Percentiles rank a stretch among this genome's conserved stretches.
These are phyloP conservation scores for Spizella passerina DNA, from an alignment of 2,797 vertebrate species.

Conservation along the genomic window DNA sequence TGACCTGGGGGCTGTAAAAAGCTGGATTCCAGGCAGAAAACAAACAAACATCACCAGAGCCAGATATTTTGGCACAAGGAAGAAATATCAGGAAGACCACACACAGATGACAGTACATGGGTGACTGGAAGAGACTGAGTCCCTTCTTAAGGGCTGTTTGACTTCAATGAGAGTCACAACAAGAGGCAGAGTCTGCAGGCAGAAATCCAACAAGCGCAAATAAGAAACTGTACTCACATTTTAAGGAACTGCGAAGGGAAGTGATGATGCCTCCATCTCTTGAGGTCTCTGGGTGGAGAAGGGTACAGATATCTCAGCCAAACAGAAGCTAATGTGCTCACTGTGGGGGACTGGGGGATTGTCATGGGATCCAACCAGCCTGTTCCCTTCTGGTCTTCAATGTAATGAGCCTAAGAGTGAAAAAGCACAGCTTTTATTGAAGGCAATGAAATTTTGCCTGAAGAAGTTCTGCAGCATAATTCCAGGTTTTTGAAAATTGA, in stretches of 20 bases:
- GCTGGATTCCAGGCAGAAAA: not conserved
- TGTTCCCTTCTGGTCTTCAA: not conserved
- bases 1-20: not conserved
- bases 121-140: not conserved
- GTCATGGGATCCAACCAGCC: not conserved
- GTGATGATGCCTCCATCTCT: not conserved
- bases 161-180: not conserved
- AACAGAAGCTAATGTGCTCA: not conserved
- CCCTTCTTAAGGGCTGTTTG: not conserved
- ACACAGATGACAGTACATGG: not conserved
- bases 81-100: not conserved
- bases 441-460: not conserved
- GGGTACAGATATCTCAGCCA: not conserved
- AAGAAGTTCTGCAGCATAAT: conserved; percentile 14
- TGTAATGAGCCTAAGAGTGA: not conserved
- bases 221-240: not conserved
- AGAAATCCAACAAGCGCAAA: not conserved
- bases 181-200: not conserved
- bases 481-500: conserved; percentile 20
- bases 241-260: not conserved
- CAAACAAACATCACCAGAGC: not conserved
- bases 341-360: not conserved
- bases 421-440: not conserved
- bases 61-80: not conserved
- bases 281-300: not conserved